Conservation (phyloP, 2,113 vertebrate genomes). For the Labeo rohita region DNA sequence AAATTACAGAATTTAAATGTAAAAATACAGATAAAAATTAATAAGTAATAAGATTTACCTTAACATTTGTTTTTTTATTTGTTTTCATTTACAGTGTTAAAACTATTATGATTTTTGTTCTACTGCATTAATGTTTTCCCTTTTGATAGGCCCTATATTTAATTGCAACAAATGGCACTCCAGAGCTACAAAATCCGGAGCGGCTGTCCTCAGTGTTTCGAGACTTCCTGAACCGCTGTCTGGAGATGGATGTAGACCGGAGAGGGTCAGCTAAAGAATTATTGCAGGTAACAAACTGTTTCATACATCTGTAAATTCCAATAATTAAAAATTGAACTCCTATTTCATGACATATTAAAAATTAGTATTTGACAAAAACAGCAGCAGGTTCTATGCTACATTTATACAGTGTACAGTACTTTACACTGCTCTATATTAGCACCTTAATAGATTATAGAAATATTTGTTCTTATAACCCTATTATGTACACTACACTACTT, state of each 20-base stretch:
- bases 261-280: slow-evolving; percentile 96
- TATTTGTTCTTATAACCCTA: neutral
- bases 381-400: neutral
- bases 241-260: slow-evolving; percentile 98
- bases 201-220: slow-evolving; percentile 92
- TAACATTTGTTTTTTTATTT: too few relatives aligned
- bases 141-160: slow-evolving; percentile 89
- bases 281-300: slow-evolving; percentile 82
- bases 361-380: too few relatives aligned
- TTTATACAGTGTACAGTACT: neutral
- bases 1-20: too few relatives aligned
- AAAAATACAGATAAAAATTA: too few relatives aligned
- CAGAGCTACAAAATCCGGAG: slow-evolving; percentile 97
- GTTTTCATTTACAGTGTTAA: too few relatives aligned
- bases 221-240: slow-evolving; percentile 96
- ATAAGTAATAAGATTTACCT: too few relatives aligned
- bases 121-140: neutral
- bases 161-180: slow-evolving; percentile 97
- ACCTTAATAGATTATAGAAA: neutral
- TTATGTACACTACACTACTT: neutral
- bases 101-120: neutral
- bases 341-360: neutral
- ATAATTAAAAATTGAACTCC: too few relatives aligned
- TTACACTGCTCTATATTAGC: neutral
- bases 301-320: neutral